Conservation (phyloP, 2,797 vertebrate species). For the Neosilurus hyrtlii region DNA sequence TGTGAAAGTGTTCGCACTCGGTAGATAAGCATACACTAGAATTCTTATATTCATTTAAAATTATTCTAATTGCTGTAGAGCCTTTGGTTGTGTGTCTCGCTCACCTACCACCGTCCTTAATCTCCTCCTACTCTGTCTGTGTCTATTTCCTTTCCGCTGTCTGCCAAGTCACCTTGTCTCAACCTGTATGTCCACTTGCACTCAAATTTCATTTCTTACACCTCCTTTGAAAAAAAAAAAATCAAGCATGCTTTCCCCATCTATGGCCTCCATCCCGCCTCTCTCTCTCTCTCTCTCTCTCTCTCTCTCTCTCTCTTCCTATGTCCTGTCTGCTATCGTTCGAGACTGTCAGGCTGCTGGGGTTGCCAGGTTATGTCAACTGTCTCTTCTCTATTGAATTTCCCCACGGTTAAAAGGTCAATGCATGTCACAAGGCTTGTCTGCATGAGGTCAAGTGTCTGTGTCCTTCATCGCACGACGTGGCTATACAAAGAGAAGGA, state of each 20-base stretch:
- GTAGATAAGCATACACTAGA: constrained; percentile 50
- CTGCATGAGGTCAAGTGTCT: constrained; percentile 41
- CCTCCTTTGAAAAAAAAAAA: constrained; percentile 2
- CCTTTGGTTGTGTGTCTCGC: constrained; percentile 38
- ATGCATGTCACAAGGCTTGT: constrained; percentile 31
- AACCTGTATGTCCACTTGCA: constrained; percentile 25
- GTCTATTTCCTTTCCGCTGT: constrained; percentile 27
- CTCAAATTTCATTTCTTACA: constrained; percentile 44
- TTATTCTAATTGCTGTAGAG: constrained; percentile 56
- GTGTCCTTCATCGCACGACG: constrained; percentile 40
- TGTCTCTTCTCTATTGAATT: constrained; percentile 50
- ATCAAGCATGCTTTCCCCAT: constrained; percentile 8
- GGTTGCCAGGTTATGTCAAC: constrained; percentile 41
- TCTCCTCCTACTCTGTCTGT: constrained; percentile 35
- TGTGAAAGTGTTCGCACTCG: constrained; percentile 47
- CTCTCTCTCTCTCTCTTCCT: background rate
- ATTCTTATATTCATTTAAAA: constrained; percentile 57
- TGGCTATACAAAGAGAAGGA: background rate
- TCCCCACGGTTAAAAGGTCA: constrained; percentile 48
- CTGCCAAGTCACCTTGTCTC: constrained; percentile 37
- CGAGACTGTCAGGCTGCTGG: constrained; percentile 26
- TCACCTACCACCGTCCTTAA: constrained; percentile 20
- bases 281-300: background rate
- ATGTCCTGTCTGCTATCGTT: constrained; percentile 11
- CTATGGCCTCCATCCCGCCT: background rate